These are phyloP conservation scores for Galeopterus variegatus DNA, from an alignment of 2,113 vertebrate species.

Conservation along the genomic window DNA sequence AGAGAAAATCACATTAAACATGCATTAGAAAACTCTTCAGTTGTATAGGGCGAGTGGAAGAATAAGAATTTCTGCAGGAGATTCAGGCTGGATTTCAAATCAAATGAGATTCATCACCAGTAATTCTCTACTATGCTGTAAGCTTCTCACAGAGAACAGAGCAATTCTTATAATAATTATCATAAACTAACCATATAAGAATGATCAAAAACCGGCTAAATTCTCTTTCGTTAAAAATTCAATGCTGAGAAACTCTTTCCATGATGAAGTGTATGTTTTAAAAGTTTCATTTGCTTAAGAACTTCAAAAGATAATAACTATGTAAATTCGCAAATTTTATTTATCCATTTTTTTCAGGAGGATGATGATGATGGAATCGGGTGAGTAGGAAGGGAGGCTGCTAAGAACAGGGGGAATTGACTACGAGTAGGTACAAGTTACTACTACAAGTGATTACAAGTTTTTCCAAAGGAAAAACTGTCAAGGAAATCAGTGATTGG, in stretches of 20 bases:
- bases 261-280: not conserved
- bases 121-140: not conserved
- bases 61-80: not conserved
- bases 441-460: not conserved
- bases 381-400: not conserved
- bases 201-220: not conserved
- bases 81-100: not conserved
- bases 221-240: not conserved
- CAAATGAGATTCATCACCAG: not conserved
- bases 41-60: not conserved
- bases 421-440: not conserved
- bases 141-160: not conserved
- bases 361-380: not conserved
- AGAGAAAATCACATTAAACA: constrained; percentile 14
- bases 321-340: not conserved
- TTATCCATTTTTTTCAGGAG: not conserved
- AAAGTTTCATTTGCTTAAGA: not conserved
- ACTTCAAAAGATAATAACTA: not conserved
- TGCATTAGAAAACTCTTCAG: constrained; percentile 24
- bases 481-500: not conserved
- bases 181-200: not conserved
- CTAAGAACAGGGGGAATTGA: not conserved
- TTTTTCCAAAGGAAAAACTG: not conserved
- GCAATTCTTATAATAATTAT: not conserved
- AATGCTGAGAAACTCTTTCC: not conserved